Conservation (phyloP, 2,888 invertebrate species). For the Phortica okadai region DNA sequence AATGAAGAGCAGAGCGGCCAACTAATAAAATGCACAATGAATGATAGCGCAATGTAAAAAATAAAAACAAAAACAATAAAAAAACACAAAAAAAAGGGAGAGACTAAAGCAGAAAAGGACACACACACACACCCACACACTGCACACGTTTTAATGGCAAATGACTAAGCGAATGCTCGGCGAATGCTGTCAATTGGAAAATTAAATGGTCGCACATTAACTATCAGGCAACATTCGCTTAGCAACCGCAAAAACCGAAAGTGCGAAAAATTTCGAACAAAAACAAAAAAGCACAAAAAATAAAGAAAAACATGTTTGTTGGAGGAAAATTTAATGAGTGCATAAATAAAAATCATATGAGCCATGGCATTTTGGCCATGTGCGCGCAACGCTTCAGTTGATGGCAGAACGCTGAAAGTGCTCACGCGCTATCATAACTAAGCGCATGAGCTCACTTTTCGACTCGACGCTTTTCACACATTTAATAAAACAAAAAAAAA, state of each 20-base stretch:
- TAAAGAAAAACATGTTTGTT: slow-evolving; percentile 30
- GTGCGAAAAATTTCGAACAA: neutral
- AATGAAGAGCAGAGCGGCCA: neutral
- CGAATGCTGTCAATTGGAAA: slow-evolving; percentile 13
- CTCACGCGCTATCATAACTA: neutral
- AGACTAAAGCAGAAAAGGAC: neutral
- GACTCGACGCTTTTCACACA: neutral
- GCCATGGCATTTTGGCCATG: slow-evolving; percentile 1
- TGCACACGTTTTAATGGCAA: neutral
- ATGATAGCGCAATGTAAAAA: neutral
- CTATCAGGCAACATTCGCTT: neutral
- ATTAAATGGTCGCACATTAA: slow-evolving; percentile 15
- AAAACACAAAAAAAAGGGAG: neutral
- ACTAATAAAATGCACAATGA: slow-evolving; percentile 40
- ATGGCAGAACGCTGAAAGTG: neutral
- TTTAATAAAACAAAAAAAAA: neutral
- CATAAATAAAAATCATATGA: slow-evolving; percentile 22
- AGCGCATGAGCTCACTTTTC: neutral
- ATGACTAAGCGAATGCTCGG: neutral
- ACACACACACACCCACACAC: neutral
- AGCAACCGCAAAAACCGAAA: neutral
- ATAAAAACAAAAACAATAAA: neutral
- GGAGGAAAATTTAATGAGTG: slow-evolving; percentile 21
- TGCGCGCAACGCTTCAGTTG: neutral
- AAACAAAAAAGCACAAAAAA: neutral